Conservation (phyloP, 2,888 invertebrate genomes). For the Pecten maximus region DNA sequence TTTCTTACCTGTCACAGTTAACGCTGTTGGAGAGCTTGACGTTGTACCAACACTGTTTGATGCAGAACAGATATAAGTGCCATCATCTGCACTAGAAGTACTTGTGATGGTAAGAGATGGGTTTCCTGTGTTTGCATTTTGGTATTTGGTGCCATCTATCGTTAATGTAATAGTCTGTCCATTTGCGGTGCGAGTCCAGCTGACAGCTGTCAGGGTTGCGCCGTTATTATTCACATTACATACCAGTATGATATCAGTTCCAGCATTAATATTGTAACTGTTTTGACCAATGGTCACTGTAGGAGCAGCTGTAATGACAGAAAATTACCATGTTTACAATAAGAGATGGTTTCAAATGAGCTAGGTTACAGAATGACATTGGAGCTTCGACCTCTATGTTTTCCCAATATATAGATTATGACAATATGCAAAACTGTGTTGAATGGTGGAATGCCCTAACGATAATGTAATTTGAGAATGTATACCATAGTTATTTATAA, state of each 20-base stretch:
- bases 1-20: background rate
- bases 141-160: background rate
- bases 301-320: background rate
- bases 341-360: too few species aligned
- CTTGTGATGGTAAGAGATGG: conserved; percentile 9
- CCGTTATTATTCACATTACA: background rate
- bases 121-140: background rate
- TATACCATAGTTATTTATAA: too few species aligned
- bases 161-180: background rate
- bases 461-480: too few species aligned
- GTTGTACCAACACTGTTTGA: background rate
- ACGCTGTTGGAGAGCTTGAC: background rate
- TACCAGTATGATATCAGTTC: background rate
- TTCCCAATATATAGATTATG: too few species aligned
- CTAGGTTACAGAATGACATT: too few species aligned
- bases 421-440: too few species aligned
- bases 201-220: background rate
- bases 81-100: background rate
- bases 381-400: too few species aligned
- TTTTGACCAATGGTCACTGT: background rate
- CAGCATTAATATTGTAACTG: background rate
- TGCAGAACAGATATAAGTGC: background rate
- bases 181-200: conserved; percentile 8
- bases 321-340: background rate
- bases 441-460: too few species aligned